phyloP scores from a whole-genome alignment of 2,113 vertebrate genomes.

The Thymallus thymallus region DNA sequence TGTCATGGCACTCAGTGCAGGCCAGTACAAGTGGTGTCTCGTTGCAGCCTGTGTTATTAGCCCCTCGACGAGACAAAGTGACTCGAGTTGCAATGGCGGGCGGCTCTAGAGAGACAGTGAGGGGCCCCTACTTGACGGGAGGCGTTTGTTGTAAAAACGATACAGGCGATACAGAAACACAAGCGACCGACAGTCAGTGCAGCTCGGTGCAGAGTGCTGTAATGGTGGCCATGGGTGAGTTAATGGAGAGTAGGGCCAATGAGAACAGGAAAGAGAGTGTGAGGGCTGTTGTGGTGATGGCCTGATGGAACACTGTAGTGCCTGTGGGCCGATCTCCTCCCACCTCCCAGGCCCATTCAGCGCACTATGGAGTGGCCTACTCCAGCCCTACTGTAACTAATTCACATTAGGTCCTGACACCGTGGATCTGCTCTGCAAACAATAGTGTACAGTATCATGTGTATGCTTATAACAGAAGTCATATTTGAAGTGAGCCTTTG shows the following conservation, averaged over 20 bases:
- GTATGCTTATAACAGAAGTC: no score
- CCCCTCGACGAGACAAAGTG: slow-evolving; percentile 18
- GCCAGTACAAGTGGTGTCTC: neutral
- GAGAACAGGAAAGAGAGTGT: slow-evolving; percentile 1
- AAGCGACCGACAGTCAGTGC: slow-evolving; percentile 10
- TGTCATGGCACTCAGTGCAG: slow-evolving; percentile 16
- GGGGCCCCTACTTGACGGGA: slow-evolving; percentile 8
- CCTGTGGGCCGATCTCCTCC: neutral
- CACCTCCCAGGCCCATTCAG: neutral
- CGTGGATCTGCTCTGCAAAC: neutral
- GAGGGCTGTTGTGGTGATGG: slow-evolving; percentile 18
- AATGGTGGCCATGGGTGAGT: slow-evolving; percentile 1
- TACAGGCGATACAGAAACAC: neutral
- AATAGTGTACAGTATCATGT: no score
- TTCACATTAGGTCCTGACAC: neutral
- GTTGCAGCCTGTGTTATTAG: slow-evolving; percentile 18
- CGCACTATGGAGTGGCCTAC: neutral
- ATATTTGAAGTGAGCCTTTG: no score
- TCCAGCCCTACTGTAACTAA: neutral
- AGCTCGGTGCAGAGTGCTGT: slow-evolving; percentile 1
- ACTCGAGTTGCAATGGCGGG: neutral
- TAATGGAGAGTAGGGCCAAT: slow-evolving; percentile 16
- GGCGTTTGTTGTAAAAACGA: slow-evolving; percentile 10
- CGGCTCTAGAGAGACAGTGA: slow-evolving; percentile 11
- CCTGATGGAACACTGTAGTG: slow-evolving; percentile 10